Conservation (phyloP, 1,140 invertebrate genomes). For the Contarinia nasturtii region DNA sequence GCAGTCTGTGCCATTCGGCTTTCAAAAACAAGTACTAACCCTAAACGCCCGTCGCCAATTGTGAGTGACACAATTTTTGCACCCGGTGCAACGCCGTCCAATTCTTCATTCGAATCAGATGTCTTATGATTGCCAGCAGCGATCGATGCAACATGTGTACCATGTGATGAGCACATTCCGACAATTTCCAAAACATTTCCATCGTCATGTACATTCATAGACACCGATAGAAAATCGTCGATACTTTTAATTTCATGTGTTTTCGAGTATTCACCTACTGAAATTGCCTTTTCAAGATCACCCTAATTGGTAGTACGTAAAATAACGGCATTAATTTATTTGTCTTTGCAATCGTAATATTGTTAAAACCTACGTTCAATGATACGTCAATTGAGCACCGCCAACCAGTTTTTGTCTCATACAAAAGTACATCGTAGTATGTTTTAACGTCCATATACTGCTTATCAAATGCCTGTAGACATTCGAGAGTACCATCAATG, state of each 20-base stretch:
- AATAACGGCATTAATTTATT: not conserved
- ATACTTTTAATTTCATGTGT: constrained; percentile 65
- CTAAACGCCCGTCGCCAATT: constrained; percentile 75
- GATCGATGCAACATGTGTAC: constrained; percentile 93
- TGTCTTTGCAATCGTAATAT: not conserved
- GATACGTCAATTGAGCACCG: constrained; percentile 24
- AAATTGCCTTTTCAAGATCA: constrained; percentile 49
- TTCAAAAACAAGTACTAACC: not conserved
- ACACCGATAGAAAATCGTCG: constrained; percentile 74
- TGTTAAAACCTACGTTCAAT: constrained; percentile 8
- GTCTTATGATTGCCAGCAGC: constrained; percentile 75
- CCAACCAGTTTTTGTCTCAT: constrained; percentile 59
- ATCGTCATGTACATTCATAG: constrained; percentile 83
- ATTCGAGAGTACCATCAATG: constrained; percentile 66
- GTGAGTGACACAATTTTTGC: constrained; percentile 87
- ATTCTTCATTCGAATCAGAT: constrained; percentile 53
- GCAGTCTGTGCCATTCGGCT: too few relatives aligned
- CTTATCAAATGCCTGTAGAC: constrained; percentile 69
- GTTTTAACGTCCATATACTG: constrained; percentile 74
- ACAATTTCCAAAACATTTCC: constrained; percentile 87
- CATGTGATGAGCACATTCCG: constrained; percentile 80
- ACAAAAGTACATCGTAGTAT: constrained; percentile 84
- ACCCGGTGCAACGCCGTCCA: constrained; percentile 90
- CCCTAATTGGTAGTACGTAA: constrained; percentile 27
- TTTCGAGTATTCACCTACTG: constrained; percentile 69